These are phyloP conservation scores for Plutella xylostella DNA, from an alignment of 2,888 invertebrate species.

Conservation along the genomic window DNA sequence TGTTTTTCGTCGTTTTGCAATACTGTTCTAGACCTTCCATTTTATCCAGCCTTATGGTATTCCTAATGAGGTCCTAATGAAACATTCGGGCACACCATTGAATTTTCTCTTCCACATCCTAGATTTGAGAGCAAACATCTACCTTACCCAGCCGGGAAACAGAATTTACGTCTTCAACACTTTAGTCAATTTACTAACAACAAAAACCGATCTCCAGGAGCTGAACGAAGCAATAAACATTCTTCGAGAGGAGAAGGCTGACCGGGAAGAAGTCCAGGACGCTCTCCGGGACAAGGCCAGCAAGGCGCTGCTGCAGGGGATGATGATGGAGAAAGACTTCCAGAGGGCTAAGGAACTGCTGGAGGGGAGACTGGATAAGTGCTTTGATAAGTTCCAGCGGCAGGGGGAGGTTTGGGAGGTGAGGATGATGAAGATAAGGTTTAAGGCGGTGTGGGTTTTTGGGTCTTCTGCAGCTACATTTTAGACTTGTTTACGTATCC, in stretches of 20 bases:
- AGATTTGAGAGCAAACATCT: not conserved
- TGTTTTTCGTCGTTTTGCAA: too few species aligned
- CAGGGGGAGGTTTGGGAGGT: slow-evolving; percentile 50
- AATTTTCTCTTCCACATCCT: too few species aligned
- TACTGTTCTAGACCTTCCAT: too few species aligned
- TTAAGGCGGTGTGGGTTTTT: too few species aligned
- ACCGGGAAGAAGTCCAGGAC: slow-evolving; percentile 48
- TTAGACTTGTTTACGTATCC: too few species aligned
- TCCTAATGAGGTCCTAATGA: too few species aligned
- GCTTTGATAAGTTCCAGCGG: slow-evolving; percentile 40
- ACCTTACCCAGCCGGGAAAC: not conserved
- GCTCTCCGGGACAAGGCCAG: slow-evolving; percentile 52
- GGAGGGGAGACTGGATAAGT: slow-evolving; percentile 29
- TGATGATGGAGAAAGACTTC: slow-evolving; percentile 35
- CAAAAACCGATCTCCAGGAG: slow-evolving; percentile 23
- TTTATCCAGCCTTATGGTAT: too few species aligned
- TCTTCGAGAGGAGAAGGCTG: slow-evolving; percentile 49
- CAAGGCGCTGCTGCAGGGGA: slow-evolving; percentile 31
- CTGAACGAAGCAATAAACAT: slow-evolving; percentile 41
- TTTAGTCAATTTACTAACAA: too few species aligned
- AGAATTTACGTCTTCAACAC: too few species aligned
- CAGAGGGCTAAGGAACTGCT: slow-evolving; percentile 26
- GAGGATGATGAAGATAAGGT: too few species aligned
- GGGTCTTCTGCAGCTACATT: too few species aligned
- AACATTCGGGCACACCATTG: too few species aligned